Base-by-base conservation (phyloP, 2,113 vertebrate genomes). In the Lipotes vexillifer region DNA sequence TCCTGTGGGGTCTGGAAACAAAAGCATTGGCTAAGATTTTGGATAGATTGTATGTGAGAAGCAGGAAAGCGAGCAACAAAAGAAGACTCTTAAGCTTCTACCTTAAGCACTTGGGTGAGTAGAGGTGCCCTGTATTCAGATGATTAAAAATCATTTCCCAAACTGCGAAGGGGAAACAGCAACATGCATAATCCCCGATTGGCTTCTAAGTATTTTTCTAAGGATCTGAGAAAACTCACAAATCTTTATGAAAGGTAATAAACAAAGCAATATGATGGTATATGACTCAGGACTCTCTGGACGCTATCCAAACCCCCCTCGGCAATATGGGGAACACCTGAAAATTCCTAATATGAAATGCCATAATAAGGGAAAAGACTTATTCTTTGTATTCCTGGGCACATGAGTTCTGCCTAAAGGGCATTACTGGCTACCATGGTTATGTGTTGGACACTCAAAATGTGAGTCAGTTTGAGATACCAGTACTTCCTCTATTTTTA, bases 401-500 rank as follows among this genome's bases (percentile, higher is more conserved):
- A 41, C 10, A 18, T 65, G 46, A 59, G 27, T n/a, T 88, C 81
- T 97, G 59, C 31, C 57, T 90, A 87, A 86, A 74, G 92, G 63
- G 44, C 44, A 55, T 86, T 38, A 31, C 38, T 61, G 49, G 63
- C 71, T 86, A 72, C 15, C 25, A 15, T 38, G 52, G 44, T 23
- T 84, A 66, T 15, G 7, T 55, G 25, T 2, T 65, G 78, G 86
- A 8, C 63, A 75, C 36, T 83, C 66, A 88, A 55, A 89, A 84
- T 11, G 49, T 57, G 65, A 92, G 44, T 93, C 83, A 33, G 5
- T 80, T 78, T 93, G 20, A 72, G 85, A 75, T 49, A 59, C 33
- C 72, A 71, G 25, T n/a, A 59, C 91, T 87, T 93, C 75, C 75
- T 97, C 86, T 96, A 84, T 93, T 97, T 97, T 94, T 80, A 81